phyloP scores from a whole-genome alignment of 2,113 vertebrate genomes.

The Bucco capensis region DNA sequence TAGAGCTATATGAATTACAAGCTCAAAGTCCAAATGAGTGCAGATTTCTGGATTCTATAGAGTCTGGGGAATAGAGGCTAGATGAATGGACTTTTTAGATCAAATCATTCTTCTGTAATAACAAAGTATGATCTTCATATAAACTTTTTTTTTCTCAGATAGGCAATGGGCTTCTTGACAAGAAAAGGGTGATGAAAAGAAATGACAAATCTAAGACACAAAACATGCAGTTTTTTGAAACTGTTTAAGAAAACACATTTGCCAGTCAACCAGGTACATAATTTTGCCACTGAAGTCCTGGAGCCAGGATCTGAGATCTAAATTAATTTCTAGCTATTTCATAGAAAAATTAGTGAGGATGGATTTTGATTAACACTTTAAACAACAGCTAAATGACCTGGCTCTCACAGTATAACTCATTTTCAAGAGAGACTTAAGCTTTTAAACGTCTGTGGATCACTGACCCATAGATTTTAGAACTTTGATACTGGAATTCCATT shows the following conservation, averaged over 20 bases:
- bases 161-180: slow-evolving; percentile 2
- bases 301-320: background rate
- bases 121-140: background rate
- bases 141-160: background rate
- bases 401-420: background rate
- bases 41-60: background rate
- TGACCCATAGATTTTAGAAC: background rate
- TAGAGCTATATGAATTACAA: background rate
- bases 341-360: background rate
- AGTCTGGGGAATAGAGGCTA: background rate
- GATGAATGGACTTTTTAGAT: background rate
- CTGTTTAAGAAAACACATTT: background rate
- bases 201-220: slow-evolving; percentile 3
- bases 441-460: background rate
- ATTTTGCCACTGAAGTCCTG: background rate
- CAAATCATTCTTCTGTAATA: background rate
- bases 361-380: background rate
- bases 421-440: background rate
- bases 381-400: background rate
- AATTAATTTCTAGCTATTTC: background rate
- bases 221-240: background rate
- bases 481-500: background rate
- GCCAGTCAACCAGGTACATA: background rate
- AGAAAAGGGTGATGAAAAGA: background rate
- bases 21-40: background rate